Evolutionary conservation across 2,797 vertebrate species (phyloP).

Genomic region (Peromyscus attwateri): DNA sequence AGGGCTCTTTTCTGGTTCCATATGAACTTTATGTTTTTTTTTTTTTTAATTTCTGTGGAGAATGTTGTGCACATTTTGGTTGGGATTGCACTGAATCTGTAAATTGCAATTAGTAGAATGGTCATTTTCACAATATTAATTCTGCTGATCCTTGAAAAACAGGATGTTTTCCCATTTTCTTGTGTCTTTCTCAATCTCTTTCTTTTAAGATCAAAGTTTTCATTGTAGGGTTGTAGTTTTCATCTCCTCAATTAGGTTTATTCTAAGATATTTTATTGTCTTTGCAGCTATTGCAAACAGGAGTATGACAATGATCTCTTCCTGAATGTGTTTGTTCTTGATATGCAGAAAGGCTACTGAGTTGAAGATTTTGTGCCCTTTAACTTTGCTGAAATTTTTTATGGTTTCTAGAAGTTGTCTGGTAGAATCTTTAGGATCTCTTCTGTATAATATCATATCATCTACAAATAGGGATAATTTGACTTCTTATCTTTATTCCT

Average conservation of each 20-base stretch:
- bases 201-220: neutral
- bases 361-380: neutral
- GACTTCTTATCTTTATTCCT: neutral
- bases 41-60: neutral
- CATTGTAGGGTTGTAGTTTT: neutral
- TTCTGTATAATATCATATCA: neutral
- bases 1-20: neutral
- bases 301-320: neutral
- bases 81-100: neutral
- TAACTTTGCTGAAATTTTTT: neutral
- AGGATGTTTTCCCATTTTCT: neutral
- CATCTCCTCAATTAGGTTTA: neutral
- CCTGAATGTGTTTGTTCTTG: neutral
- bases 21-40: neutral
- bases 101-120: neutral
- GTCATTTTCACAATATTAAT: neutral
- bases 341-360: neutral
- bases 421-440: neutral
- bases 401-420: neutral
- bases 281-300: neutral
- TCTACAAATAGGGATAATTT: neutral
- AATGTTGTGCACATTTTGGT: neutral
- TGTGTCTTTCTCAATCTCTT: neutral
- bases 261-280: neutral
- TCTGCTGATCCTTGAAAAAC: neutral